Percentiles rank a stretch among this genome's conserved stretches.
Conservation (phyloP, 2,888 invertebrate species). For the Laothoe populi region DNA sequence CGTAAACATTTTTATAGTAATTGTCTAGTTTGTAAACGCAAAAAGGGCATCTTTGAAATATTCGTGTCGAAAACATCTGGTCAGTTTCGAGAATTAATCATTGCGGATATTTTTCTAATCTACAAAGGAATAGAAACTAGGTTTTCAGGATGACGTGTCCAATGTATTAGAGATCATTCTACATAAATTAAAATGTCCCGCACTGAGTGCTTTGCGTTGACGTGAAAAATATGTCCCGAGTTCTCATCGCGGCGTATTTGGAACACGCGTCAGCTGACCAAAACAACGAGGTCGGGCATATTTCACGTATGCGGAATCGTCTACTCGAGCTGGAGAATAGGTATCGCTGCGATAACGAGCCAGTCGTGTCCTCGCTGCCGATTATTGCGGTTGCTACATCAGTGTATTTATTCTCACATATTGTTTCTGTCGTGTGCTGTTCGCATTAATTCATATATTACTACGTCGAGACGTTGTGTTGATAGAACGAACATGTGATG, state of each 20-base stretch:
- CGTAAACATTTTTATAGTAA: constrained; percentile 12
- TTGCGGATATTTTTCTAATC: constrained; percentile 7
- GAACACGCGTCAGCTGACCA: constrained; percentile 74
- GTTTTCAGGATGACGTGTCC: constrained; percentile 7
- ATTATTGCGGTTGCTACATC: constrained; percentile 78
- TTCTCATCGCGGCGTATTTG: constrained; percentile 57
- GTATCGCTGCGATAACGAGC: constrained; percentile 77
- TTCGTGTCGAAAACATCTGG: constrained; percentile 2
- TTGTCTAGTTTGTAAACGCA: background rate
- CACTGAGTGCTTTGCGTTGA: constrained; percentile 44
- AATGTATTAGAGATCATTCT: constrained; percentile 4
- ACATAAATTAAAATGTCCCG: constrained; percentile 32
- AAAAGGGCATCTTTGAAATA: background rate
- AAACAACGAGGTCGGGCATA: constrained; percentile 70
- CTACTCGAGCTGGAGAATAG: constrained; percentile 72
- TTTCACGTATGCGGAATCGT: constrained; percentile 69
- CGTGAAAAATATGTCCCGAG: constrained; percentile 55
- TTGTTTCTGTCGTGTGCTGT: constrained; percentile 27
- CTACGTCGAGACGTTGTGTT: constrained; percentile 43
- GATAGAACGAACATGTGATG: constrained; percentile 47
- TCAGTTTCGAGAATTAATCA: background rate
- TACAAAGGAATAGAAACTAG: background rate
- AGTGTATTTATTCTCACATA: constrained; percentile 56
- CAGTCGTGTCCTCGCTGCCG: constrained; percentile 80
- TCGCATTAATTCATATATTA: constrained; percentile 44